phyloP scores from a whole-genome alignment of 2,888 invertebrate genomes.

The Mythimna albipuncta region DNA sequence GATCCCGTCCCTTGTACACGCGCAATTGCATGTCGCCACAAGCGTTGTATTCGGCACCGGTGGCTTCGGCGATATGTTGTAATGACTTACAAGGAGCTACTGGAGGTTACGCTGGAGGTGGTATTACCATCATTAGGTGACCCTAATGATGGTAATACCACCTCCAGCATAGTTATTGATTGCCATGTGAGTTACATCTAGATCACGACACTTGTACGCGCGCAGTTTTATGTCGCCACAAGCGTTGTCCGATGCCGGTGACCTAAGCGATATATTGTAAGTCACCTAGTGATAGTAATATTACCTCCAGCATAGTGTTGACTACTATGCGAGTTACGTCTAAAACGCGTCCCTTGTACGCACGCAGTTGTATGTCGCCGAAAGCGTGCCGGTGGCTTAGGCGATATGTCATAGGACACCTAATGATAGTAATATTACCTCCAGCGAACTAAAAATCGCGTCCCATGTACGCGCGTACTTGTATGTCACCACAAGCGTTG shows the following conservation, averaged over 20 bases:
- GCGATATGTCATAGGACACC: background rate
- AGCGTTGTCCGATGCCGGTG: no score
- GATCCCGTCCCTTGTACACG: constrained; percentile 92
- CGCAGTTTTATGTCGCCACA: constrained; percentile 95
- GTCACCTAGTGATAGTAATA: background rate
- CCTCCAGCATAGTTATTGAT: constrained; percentile 96
- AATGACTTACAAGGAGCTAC: no score
- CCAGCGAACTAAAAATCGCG: background rate
- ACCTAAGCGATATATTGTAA: background rate
- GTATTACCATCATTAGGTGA: no score
- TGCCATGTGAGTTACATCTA: constrained; percentile 93
- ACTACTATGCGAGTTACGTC: constrained; percentile 94
- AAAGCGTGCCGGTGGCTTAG: background rate
- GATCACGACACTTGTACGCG: constrained; percentile 91
- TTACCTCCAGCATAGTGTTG: constrained; percentile 95
- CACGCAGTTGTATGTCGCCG: constrained; percentile 62
- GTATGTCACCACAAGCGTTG: constrained; percentile 94
- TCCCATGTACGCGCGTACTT: constrained; percentile 82
- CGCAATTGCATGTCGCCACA: constrained; percentile 95
- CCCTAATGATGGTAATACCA: constrained; percentile 77
- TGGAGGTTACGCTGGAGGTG: no score
- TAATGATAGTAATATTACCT: background rate
- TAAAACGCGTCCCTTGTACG: constrained; percentile 93
- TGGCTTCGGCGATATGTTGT: background rate
- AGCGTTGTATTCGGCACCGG: constrained; percentile 73